These are phyloP conservation scores for Lota lota DNA, from an alignment of 2,113 vertebrate genomes.

Conservation along the genomic window DNA sequence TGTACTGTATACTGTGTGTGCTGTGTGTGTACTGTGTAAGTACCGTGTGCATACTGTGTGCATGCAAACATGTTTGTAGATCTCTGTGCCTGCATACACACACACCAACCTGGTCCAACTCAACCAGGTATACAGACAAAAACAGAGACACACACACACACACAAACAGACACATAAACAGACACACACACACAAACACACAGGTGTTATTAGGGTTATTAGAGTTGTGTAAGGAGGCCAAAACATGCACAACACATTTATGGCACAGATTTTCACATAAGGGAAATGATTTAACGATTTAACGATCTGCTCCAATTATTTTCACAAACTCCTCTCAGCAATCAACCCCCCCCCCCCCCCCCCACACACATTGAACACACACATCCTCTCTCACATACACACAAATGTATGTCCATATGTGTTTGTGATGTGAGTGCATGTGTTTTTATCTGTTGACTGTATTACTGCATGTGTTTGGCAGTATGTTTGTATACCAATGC, in stretches of 20 bases:
- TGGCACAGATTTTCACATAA: constrained; percentile 21
- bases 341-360: not conserved
- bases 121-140: not conserved
- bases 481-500: not conserved
- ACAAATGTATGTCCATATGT: not conserved
- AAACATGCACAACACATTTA: constrained; percentile 28
- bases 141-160: not conserved
- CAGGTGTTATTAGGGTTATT: not conserved
- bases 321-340: not conserved
- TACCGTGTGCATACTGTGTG: not conserved
- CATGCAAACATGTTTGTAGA: not conserved
- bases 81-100: not conserved
- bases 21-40: not conserved
- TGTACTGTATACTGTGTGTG: not conserved
- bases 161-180: not conserved
- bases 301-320: not conserved
- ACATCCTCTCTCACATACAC: too few species aligned
- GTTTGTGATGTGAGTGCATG: constrained; percentile 1
- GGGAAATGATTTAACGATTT: constrained; percentile 35
- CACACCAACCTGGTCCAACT: not conserved
- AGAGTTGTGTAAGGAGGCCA: not conserved
- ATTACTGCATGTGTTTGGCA: not conserved
- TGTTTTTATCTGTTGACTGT: constrained; percentile 10
- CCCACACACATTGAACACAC: too few species aligned
- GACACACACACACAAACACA: not conserved